Evolutionary conservation across 2,113 vertebrate species (phyloP).

Genomic region (Oplegnathus fasciatus): DNA sequence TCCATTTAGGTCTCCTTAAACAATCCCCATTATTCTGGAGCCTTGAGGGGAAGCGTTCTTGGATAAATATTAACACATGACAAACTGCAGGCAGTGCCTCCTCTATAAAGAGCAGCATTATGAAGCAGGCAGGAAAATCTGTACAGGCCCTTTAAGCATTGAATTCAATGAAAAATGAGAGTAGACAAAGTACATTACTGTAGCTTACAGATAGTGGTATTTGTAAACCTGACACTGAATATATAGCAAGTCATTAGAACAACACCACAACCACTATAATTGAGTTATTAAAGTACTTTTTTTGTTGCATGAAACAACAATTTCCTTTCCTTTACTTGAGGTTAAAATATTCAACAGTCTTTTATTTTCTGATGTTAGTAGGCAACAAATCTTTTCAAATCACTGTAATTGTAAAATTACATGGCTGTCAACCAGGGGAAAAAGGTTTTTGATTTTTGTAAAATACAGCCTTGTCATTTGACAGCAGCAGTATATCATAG

Average conservation of each 20-base stretch:
- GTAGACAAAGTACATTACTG: background rate
- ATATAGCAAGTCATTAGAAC: background rate
- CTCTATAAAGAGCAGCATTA: conserved; percentile 49
- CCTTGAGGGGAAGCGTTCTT: conserved; percentile 36
- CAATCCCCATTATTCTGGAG: conserved; percentile 44
- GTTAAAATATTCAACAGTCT: background rate
- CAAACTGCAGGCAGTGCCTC: conserved; percentile 50
- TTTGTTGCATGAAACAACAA: background rate
- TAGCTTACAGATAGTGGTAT: conserved; percentile 2
- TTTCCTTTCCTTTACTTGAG: background rate
- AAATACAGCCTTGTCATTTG: conserved; percentile 36
- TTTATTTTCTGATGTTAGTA: background rate
- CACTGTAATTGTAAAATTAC: conserved; percentile 22
- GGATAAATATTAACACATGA: conserved; percentile 76
- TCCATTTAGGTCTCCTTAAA: conserved; percentile 53
- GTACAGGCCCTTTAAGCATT: background rate
- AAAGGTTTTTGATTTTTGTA: conserved; percentile 15
- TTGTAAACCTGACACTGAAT: conserved; percentile 1
- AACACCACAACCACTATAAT: background rate
- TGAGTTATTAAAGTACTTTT: background rate
- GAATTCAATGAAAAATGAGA: conserved; percentile 26
- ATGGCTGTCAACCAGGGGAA: conserved; percentile 1
- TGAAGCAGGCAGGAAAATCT: conserved; percentile 19
- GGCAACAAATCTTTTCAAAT: conserved; percentile 2
- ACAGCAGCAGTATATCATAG: conserved; percentile 37